These are phyloP conservation scores for Mobula hypostoma DNA, from an alignment of 2,113 vertebrate species.

Conservation along the genomic window DNA sequence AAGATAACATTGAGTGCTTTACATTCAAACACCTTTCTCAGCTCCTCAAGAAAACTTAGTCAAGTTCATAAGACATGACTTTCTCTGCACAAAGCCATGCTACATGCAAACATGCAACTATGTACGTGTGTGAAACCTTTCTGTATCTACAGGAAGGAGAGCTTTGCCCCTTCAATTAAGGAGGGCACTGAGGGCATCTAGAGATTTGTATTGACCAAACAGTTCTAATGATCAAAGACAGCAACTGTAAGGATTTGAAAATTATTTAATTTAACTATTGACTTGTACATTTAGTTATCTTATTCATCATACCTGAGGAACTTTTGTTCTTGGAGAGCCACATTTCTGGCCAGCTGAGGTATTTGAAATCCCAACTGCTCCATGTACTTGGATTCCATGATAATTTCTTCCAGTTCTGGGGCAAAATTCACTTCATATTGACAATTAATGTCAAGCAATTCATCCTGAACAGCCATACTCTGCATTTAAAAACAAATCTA, in stretches of 20 bases:
- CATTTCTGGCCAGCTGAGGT: conserved; percentile 59
- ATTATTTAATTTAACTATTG: background rate
- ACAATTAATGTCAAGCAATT: conserved; percentile 39
- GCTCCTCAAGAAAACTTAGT: no score
- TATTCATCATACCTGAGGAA: conserved; percentile 60
- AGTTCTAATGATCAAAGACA: background rate
- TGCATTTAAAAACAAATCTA: background rate
- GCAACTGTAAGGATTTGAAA: background rate
- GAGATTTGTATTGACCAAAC: background rate
- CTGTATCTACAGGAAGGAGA: background rate
- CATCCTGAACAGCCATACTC: background rate
- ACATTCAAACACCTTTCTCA: no score
- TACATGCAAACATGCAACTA: no score
- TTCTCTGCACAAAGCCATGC: no score
- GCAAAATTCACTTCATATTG: conserved; percentile 70
- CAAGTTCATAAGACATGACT: no score
- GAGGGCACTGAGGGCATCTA: background rate
- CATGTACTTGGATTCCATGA: conserved; percentile 73
- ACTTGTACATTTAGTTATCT: background rate
- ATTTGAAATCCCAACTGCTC: conserved; percentile 64
- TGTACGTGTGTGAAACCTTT: background rate
- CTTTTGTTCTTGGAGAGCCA: conserved; percentile 72
- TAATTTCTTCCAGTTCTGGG: conserved; percentile 65
- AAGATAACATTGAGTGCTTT: no score
- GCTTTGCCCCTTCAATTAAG: background rate